Percentiles rank a stretch among this genome's conserved stretches.
Conservation (phyloP, 2,113 vertebrate genomes). For the Saimiri boliviensis region DNA sequence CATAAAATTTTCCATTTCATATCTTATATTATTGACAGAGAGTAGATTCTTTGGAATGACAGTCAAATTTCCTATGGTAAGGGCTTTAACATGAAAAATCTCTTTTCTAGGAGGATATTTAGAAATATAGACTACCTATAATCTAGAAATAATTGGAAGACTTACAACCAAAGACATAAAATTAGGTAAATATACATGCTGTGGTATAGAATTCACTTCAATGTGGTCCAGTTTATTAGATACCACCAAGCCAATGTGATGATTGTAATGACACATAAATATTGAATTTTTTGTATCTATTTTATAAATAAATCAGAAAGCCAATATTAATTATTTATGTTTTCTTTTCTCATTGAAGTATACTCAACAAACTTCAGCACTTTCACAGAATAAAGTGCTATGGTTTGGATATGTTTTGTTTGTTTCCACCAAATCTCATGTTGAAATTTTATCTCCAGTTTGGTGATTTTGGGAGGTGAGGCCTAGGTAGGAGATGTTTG, state of each 20-base stretch:
- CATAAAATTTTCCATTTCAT: conserved; percentile 44
- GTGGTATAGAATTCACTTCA: neutral
- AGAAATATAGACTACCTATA: neutral
- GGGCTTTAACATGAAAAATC: neutral
- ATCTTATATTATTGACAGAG: conserved; percentile 24
- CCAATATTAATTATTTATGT: neutral
- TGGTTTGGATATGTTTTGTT: neutral
- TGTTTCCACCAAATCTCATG: neutral
- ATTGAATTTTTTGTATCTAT: neutral
- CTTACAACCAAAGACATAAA: neutral
- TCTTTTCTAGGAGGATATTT: conserved; percentile 2
- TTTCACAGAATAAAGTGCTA: neutral
- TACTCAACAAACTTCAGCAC: neutral
- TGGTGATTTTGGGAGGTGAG: neutral
- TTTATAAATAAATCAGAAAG: conserved; percentile 1
- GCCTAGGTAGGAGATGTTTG: neutral
- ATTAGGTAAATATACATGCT: neutral
- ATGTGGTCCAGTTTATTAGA: neutral
- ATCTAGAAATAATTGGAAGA: neutral
- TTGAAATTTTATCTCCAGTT: neutral
- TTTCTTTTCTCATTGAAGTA: neutral
- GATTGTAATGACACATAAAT: neutral
- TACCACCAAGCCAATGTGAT: neutral
- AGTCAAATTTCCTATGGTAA: neutral
- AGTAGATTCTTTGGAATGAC: conserved; percentile 16